Conservation (phyloP, 2,113 vertebrate genomes). For the Pongo pygmaeus region DNA sequence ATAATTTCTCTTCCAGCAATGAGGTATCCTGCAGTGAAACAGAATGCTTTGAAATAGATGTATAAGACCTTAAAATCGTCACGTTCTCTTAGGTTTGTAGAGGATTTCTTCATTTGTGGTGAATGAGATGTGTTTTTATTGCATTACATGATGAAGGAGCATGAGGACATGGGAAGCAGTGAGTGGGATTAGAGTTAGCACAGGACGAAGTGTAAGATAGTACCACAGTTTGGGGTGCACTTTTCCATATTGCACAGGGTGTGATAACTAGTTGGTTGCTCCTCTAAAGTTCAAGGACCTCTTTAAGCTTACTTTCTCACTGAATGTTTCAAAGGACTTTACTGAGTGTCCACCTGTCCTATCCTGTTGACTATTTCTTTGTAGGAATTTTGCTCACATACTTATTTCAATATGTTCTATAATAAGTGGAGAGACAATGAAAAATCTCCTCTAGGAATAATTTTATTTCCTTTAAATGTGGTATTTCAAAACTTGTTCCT, state of each 20-base stretch:
- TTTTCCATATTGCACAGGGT: not conserved
- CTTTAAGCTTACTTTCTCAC: not conserved
- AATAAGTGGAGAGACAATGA: not conserved
- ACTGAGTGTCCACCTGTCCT: not conserved
- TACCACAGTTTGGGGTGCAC: not conserved
- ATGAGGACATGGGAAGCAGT: not conserved
- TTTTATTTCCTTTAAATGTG: not conserved
- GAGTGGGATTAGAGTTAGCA: not conserved
- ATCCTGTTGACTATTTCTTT: not conserved
- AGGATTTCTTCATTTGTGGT: not conserved
- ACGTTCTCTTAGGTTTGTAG: not conserved
- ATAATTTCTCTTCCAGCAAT: constrained; percentile 23
- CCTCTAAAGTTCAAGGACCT: not conserved
- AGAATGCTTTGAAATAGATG: not conserved
- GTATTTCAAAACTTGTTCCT: not conserved
- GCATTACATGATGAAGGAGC: not conserved
- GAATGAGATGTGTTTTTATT: not conserved
- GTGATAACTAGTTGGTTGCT: not conserved
- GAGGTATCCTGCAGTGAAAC: not conserved
- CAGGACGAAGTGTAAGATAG: not conserved
- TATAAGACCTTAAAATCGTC: not conserved
- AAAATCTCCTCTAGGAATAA: not conserved
- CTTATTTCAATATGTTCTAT: not conserved
- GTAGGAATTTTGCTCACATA: not conserved
- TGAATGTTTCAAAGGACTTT: not conserved